Percentiles rank a stretch among this genome's conserved stretches.
phyloP scores from a whole-genome alignment of 2,888 invertebrate species.

The Mesodorylaimus sp. region DNA sequence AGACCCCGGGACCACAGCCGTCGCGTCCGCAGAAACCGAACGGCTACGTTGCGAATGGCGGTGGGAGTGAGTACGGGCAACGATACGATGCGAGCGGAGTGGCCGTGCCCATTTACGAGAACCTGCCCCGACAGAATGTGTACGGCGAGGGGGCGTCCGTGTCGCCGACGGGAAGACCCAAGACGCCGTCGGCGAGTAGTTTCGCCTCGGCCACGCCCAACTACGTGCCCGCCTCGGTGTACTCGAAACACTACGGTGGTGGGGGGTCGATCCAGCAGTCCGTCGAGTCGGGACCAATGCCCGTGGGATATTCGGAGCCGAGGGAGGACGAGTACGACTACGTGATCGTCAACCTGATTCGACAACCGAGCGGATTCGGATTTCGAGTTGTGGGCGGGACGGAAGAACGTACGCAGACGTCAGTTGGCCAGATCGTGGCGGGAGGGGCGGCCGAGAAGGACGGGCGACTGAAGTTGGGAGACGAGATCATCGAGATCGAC shows the following conservation, averaged over 20 bases:
- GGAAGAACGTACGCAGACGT: slow-evolving; percentile 52
- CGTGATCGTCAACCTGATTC: slow-evolving; percentile 14
- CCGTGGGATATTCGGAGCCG: too few species aligned
- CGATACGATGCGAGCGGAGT: neutral
- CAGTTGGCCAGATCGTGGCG: slow-evolving; percentile 81
- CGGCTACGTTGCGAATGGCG: slow-evolving; percentile 3
- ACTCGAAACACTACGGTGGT: too few species aligned
- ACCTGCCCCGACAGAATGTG: slow-evolving; percentile 5
- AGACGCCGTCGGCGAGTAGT: neutral
- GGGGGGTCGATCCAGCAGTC: neutral
- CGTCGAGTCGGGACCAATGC: neutral
- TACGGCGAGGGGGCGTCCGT: slow-evolving; percentile 1
- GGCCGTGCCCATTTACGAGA: slow-evolving; percentile 11
- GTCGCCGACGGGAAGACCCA: neutral
- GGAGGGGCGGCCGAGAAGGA: slow-evolving; percentile 83
- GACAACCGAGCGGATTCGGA: slow-evolving; percentile 71
- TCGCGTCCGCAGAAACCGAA: slow-evolving; percentile 5
- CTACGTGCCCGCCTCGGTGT: slow-evolving; percentile 24
- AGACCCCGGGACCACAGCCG: slow-evolving; percentile 15
- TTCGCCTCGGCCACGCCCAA: slow-evolving; percentile 21
- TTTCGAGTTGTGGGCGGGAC: slow-evolving; percentile 94
- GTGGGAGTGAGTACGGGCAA: neutral
- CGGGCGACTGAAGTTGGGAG: slow-evolving; percentile 70
- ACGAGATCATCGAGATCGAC: slow-evolving; percentile 84
- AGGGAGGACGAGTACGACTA: too few species aligned